Conservation (phyloP, 2,113 vertebrate species). For the Brevimyrus niger region DNA sequence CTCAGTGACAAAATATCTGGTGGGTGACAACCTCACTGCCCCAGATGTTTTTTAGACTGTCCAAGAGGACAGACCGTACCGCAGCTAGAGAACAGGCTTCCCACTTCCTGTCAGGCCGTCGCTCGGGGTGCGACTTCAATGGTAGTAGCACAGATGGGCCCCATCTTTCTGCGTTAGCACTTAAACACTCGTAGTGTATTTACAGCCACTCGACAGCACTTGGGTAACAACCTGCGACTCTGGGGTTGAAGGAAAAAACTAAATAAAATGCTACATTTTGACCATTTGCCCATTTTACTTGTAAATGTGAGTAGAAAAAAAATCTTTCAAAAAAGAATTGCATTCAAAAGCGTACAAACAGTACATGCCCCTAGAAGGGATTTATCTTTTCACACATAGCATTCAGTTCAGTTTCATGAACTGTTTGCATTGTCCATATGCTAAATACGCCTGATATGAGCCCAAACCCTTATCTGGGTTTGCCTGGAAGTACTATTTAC, state of each 20-base stretch:
- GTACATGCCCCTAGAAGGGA: not conserved
- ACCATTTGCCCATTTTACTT: not conserved
- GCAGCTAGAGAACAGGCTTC: not conserved
- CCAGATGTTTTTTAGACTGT: not conserved
- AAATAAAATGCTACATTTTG: not conserved
- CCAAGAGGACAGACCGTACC: not conserved
- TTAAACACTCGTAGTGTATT: not conserved
- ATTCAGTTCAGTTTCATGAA: not conserved
- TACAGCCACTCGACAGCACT: not conserved
- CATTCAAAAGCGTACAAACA: not conserved
- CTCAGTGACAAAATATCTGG: not conserved
- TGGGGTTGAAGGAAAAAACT: not conserved
- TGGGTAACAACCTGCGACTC: not conserved
- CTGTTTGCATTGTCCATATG: not conserved
- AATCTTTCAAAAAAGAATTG: not conserved
- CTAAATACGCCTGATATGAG: not conserved
- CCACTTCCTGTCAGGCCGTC: not conserved
- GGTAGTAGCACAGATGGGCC: not conserved
- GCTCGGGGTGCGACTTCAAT: not conserved
- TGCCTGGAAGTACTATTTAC: not conserved
- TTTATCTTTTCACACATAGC: not conserved
- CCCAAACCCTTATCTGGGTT: not conserved
- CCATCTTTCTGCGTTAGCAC: not conserved
- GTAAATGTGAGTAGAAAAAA: not conserved
- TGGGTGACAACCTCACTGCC: not conserved